Evolutionary conservation across 2,888 invertebrate genomes (phyloP).

Genomic region (Clostera curtula): DNA sequence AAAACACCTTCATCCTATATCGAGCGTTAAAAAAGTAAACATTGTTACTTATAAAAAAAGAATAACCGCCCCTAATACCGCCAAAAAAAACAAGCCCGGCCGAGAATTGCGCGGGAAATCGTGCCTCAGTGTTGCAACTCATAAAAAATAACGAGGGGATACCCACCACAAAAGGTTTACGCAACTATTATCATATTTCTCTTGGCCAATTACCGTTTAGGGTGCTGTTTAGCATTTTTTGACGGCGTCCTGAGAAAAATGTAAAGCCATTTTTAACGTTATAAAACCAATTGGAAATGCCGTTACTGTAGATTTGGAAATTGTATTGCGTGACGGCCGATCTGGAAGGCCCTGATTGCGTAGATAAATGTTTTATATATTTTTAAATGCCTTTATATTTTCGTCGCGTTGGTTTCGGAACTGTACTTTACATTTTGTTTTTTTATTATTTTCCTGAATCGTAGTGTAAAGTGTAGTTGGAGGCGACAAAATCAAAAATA

Average conservation of each 20-base stretch:
- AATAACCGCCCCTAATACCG: conserved; percentile 12
- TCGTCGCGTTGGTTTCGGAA: too few species aligned
- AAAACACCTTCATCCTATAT: not conserved
- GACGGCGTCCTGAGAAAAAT: conserved; percentile 28
- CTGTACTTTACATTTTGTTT: too few species aligned
- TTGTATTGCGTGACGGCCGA: conserved; percentile 1
- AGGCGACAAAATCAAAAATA: too few species aligned
- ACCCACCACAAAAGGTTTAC: conserved; percentile 52
- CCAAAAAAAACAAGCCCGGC: conserved; percentile 37
- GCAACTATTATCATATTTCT: conserved; percentile 64
- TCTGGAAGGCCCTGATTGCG: not conserved
- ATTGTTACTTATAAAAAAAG: conserved; percentile 11
- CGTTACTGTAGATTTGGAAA: conserved; percentile 14
- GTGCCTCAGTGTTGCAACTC: conserved; percentile 29
- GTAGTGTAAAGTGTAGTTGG: too few species aligned
- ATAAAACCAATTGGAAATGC: conserved; percentile 22
- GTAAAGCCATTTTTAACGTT: conserved; percentile 22
- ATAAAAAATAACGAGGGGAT: conserved; percentile 52
- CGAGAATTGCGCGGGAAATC: conserved; percentile 41
- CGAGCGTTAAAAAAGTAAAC: not conserved
- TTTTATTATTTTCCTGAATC: too few species aligned
- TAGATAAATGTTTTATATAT: not conserved
- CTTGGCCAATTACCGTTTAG: conserved; percentile 52
- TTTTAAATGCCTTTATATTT: too few species aligned
- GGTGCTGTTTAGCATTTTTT: conserved; percentile 47